Conservation (phyloP, 2,113 vertebrate species). For the Rynchops niger region DNA sequence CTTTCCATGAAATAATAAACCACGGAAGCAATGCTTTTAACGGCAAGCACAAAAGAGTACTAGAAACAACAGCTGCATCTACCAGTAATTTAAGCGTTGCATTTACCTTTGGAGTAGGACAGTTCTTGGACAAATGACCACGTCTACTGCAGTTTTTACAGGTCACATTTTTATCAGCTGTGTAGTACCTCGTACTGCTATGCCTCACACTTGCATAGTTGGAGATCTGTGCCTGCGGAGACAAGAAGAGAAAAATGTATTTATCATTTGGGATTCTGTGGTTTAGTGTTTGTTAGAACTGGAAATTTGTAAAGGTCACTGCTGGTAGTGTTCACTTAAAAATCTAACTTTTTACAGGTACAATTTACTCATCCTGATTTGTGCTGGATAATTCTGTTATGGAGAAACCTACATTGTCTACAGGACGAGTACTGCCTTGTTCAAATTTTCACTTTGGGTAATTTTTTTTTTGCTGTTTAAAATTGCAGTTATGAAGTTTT, state of each 20-base stretch:
- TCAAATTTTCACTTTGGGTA: background rate
- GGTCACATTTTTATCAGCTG: constrained; percentile 77
- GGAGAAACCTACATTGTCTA: background rate
- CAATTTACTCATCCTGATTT: background rate
- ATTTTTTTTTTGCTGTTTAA: background rate
- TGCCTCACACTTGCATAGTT: constrained; percentile 72
- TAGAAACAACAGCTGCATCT: too few species aligned
- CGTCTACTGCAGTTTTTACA: constrained; percentile 85
- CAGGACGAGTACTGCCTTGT: background rate
- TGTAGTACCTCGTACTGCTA: constrained; percentile 80
- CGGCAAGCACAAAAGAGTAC: background rate
- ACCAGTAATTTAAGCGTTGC: background rate
- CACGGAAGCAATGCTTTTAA: background rate
- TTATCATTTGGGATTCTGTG: background rate
- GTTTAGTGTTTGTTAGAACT: background rate
- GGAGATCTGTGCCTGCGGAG: constrained; percentile 82
- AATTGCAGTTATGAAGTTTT: background rate
- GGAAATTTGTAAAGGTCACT: background rate
- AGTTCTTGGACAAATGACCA: constrained; percentile 94
- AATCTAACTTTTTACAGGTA: background rate
- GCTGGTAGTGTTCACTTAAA: background rate
- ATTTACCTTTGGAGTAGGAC: constrained; percentile 83
- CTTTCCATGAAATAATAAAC: background rate
- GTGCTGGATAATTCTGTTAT: background rate
- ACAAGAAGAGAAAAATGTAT: background rate